phyloP scores from a whole-genome alignment of 2,888 invertebrate species.

The Synanthedon formicaeformis region DNA sequence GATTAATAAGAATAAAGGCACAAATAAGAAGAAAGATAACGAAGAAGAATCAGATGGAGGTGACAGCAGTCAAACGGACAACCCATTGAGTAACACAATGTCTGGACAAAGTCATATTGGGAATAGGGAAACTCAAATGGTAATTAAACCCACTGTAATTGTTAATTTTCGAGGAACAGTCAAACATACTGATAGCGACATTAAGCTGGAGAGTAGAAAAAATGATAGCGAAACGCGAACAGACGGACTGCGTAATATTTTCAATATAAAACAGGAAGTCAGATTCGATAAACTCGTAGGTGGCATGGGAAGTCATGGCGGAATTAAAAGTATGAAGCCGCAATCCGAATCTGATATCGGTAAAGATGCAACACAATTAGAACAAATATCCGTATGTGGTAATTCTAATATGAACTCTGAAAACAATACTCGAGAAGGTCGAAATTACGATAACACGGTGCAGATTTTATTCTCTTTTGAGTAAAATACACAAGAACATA shows the following conservation, averaged over 20 bases:
- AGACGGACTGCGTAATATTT: constrained; percentile 39
- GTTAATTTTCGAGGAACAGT: constrained; percentile 56
- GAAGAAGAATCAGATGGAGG: constrained; percentile 17
- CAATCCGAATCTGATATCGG: constrained; percentile 4
- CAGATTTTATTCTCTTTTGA: constrained; percentile 48
- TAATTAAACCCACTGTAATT: constrained; percentile 60
- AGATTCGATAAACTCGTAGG: constrained; percentile 33
- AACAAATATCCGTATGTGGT: constrained; percentile 51
- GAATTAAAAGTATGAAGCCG: constrained; percentile 11
- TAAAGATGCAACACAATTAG: constrained; percentile 25
- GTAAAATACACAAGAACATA: constrained; percentile 1
- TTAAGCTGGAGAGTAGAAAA: constrained; percentile 37
- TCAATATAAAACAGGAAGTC: constrained; percentile 61
- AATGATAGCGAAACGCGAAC: constrained; percentile 22
- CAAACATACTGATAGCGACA: constrained; percentile 47
- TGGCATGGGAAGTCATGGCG: constrained; percentile 9
- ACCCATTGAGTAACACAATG: constrained; percentile 45
- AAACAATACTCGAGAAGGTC: constrained; percentile 19
- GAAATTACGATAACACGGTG: constrained; percentile 33
- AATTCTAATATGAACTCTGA: constrained; percentile 25
- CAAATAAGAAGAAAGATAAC: constrained; percentile 19
- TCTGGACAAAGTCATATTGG: constrained; percentile 61
- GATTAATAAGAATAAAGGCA: constrained; percentile 17
- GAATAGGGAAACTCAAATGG: constrained; percentile 56
- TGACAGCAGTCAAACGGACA: not conserved